Percentiles rank a stretch among this genome's conserved stretches.
Conservation (phyloP, 2,888 invertebrate genomes). For the Ochlodes sylvanus region DNA sequence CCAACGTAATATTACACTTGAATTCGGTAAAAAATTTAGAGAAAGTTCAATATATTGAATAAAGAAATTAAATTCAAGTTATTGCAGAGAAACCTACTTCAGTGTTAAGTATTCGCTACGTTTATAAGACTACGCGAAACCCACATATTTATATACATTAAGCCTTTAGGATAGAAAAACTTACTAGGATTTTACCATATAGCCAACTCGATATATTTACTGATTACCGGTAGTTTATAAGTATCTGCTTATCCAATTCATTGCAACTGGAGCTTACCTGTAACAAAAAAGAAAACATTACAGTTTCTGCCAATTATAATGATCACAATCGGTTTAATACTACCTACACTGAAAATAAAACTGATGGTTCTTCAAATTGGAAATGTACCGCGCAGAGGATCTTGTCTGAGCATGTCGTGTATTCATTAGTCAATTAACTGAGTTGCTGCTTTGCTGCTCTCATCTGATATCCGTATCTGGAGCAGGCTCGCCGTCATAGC, state of each 20-base stretch:
- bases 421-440: constrained; percentile 23
- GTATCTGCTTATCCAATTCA: constrained; percentile 1
- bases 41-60: too few species aligned
- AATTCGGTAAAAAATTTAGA: too few species aligned
- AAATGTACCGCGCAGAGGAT: neutral
- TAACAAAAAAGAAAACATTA: constrained; percentile 25
- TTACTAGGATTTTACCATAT: too few species aligned
- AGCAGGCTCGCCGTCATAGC: neutral
- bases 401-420: constrained; percentile 4
- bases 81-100: too few species aligned
- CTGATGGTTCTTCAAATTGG: neutral
- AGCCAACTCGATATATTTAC: too few species aligned
- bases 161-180: too few species aligned
- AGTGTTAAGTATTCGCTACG: too few species aligned
- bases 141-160: too few species aligned
- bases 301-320: constrained; percentile 4
- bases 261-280: constrained; percentile 27
- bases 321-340: constrained; percentile 6
- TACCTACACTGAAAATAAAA: too few species aligned
- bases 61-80: too few species aligned
- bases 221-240: neutral
- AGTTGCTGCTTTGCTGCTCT: neutral
- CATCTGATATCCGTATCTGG: constrained; percentile 11
- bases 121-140: too few species aligned
- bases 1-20: too few species aligned